Evolutionary conservation across 2,888 invertebrate genomes (phyloP), one percentile per base, ranked within the genome.

Genomic region (Anoplius nigerrimus): DNA sequence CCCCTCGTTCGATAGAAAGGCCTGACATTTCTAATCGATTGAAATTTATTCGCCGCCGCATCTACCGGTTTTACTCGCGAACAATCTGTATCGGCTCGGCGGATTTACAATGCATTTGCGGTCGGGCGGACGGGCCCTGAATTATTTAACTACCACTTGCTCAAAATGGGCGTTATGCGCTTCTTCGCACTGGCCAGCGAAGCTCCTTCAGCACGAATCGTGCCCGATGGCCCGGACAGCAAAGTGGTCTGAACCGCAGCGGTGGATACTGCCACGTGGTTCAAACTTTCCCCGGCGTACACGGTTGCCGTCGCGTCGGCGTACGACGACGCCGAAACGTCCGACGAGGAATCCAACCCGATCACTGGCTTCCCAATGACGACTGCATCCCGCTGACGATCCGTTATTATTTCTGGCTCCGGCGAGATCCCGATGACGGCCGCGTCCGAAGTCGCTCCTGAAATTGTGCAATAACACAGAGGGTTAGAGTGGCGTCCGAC

Each of bases 201-300:
- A 45, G 56, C 67, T 20, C 66, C 68, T n/a, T 64, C 69, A n/a
- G 69, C 71, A 2, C 73, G 71, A 60, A 83, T 79, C 11, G 70
- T 76, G 15, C 77, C 80, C 6, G 82, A 72, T 46, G 78, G 78
- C 21, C 79, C 85, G 54, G 72, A 71, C 62, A 84, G 66, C 20
- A 80, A 52, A 42, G 76, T 65, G 11, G 76, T 51, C n/a, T 76
- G 70, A 24, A 72, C 69, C n/a, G 62, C 24, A 4, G 78, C 75
- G 42, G 74, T 65, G 56, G 82, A 62, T 22, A 78, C 72, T 24
- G 69, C 64, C n/a, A 55, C 46, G 52, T 66, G 62, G 43, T 57
- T 71, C 52, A 61, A 55, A n/a, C 56, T 20, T 18, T 34, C 11
- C 11, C 6, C 34, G 8, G 34, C 11, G 34, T 11, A 13, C 8